These are phyloP conservation scores for Empidonax traillii DNA, from an alignment of 2,113 vertebrate genomes.

Conservation along the genomic window DNA sequence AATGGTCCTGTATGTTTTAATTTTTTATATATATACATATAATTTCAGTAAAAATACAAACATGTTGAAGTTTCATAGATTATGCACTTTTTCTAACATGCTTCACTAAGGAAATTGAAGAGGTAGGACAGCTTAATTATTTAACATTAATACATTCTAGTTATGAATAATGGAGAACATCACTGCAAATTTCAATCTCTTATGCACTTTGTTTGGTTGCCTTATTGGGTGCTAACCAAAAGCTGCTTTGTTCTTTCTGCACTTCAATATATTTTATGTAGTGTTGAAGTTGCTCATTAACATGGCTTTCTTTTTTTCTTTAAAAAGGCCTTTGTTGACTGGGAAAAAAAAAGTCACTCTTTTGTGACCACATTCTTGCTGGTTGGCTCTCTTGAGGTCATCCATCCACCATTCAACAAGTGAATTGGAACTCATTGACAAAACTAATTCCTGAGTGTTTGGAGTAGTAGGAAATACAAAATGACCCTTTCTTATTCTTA, in stretches of 20 bases:
- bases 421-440: not conserved
- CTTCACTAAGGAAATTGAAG: conserved; percentile 93
- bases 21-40: not conserved
- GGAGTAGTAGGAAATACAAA: not conserved
- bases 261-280: conserved; percentile 12
- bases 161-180: conserved; percentile 49
- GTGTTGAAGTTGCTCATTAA: not conserved
- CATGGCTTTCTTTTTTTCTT: not conserved
- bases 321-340: not conserved
- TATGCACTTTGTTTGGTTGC: conserved; percentile 50
- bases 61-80: conserved; percentile 74
- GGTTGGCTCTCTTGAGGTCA: not conserved
- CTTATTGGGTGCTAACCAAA: conserved; percentile 53
- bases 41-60: not conserved
- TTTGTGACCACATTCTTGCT: not conserved
- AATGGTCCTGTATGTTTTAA: not conserved
- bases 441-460: not conserved
- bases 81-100: conserved; percentile 86
- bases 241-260: conserved; percentile 18
- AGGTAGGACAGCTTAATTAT: conserved; percentile 86
- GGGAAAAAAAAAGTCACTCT: not conserved
- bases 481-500: not conserved
- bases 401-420: not conserved
- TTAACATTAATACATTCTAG: conserved; percentile 51
- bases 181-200: conserved; percentile 13